phyloP scores from a whole-genome alignment of 2,113 vertebrate genomes.

The Alouatta palliata region DNA sequence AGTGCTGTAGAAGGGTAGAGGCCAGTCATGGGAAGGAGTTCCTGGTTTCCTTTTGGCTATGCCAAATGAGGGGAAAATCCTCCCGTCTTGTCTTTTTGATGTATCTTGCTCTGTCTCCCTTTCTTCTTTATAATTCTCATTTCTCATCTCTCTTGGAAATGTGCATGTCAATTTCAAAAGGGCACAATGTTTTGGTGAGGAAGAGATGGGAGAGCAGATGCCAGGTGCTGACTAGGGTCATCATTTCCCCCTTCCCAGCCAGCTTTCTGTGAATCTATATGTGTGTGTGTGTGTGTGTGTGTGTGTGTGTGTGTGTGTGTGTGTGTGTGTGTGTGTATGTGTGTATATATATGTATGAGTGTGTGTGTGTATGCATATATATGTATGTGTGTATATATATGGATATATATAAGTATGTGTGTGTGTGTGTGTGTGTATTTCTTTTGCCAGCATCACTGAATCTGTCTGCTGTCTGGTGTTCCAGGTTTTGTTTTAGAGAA shows the following conservation, averaged over 20 bases:
- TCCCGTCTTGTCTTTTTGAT: not conserved
- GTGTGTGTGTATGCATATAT: too few species aligned
- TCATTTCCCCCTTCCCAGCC: not conserved
- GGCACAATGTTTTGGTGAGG: not conserved
- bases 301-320: too few species aligned
- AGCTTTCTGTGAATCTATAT: not conserved
- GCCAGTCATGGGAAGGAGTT: not conserved
- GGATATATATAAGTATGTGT: too few species aligned
- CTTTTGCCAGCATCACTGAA: not conserved
- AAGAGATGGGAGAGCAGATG: not conserved
- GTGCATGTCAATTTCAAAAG: not conserved
- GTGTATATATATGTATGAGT: too few species aligned
- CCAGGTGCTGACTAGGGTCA: rapidly evolving
- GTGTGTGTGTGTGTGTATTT: not conserved
- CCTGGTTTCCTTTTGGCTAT: slow-evolving; percentile 10
- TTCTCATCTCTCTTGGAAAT: slow-evolving; percentile 14
- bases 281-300: too few species aligned
- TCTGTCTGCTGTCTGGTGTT: not conserved
- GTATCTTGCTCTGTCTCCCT: not conserved
- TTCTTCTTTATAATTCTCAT: not conserved
- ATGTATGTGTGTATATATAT: too few species aligned
- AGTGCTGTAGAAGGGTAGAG: not conserved
- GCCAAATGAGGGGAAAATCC: not conserved
- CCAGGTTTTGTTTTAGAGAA: slow-evolving; percentile 16
- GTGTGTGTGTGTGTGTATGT: too few species aligned